Evolutionary conservation across 2,888 invertebrate genomes (phyloP).

Genomic region (Choristoneura rosaceana): DNA sequence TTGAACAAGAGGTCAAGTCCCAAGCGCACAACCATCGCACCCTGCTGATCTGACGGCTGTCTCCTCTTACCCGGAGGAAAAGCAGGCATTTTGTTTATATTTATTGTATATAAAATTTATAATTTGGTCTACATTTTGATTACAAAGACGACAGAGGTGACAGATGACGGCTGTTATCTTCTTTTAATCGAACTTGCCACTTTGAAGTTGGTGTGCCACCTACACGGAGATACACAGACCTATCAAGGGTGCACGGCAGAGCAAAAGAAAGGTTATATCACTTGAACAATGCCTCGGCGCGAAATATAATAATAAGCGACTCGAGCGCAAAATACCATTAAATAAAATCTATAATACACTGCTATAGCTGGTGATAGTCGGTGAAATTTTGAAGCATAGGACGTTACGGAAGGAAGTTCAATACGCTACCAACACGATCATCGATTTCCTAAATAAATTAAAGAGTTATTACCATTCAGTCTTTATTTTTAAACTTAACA

Average conservation of each 20-base stretch:
- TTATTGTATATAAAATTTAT: constrained; percentile 45
- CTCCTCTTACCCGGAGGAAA: constrained; percentile 54
- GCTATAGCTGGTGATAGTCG: too few species aligned
- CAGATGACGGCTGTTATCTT: constrained; percentile 42
- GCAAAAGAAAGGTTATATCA: too few species aligned
- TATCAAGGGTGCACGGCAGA: not conserved
- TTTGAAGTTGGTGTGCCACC: not conserved
- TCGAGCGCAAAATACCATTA: too few species aligned
- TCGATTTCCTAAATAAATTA: not conserved
- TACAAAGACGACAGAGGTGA: constrained; percentile 43
- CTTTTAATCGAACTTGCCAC: constrained; percentile 14
- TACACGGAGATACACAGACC: not conserved
- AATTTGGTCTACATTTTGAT: constrained; percentile 56
- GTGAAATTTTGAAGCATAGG: too few species aligned
- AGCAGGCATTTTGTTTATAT: constrained; percentile 66
- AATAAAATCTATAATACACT: too few species aligned
- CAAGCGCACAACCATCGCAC: constrained; percentile 53
- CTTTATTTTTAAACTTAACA: constrained; percentile 47
- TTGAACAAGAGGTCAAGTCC: constrained; percentile 55
- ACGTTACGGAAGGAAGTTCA: too few species aligned
- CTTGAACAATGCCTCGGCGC: not conserved
- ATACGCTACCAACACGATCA: too few species aligned
- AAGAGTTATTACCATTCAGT: constrained; percentile 41
- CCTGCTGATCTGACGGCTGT: constrained; percentile 52
- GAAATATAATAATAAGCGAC: not conserved